Evolutionary conservation across 2,797 vertebrate genomes (phyloP).

Genomic region (Staurois parvus): DNA sequence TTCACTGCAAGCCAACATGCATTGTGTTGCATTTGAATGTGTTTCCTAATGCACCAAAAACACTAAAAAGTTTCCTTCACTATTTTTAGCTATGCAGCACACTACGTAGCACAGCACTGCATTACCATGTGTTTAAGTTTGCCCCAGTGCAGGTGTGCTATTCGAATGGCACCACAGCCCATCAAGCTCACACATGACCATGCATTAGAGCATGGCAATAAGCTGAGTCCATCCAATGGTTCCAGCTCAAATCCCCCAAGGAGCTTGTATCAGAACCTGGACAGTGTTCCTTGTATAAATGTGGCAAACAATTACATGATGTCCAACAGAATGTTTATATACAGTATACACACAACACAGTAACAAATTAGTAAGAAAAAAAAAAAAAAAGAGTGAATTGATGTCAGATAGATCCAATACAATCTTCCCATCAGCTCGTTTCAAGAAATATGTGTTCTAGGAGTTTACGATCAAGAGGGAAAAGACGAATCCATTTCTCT

Average conservation of each 20-base stretch:
- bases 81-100: too few relatives aligned
- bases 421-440: constrained; percentile 45
- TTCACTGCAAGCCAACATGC: too few relatives aligned
- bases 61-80: too few relatives aligned
- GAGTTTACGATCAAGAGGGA: constrained; percentile 36
- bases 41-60: too few relatives aligned
- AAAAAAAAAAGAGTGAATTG: neutral
- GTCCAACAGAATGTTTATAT: neutral
- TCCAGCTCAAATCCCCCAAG: neutral
- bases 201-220: too few relatives aligned
- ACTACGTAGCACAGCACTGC: too few relatives aligned
- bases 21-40: too few relatives aligned
- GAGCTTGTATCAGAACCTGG: neutral
- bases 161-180: too few relatives aligned
- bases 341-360: neutral
- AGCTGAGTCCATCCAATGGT: too few relatives aligned
- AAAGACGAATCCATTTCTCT: constrained; percentile 46
- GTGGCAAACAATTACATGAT: neutral
- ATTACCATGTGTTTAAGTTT: too few relatives aligned
- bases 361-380: neutral
- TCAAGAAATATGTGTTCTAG: constrained; percentile 50
- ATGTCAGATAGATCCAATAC: constrained; percentile 46
- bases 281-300: neutral
- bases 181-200: too few relatives aligned
- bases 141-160: too few relatives aligned